Base-by-base conservation (phyloP, 2,113 vertebrate genomes). In the Cephalopterus ornatus region DNA sequence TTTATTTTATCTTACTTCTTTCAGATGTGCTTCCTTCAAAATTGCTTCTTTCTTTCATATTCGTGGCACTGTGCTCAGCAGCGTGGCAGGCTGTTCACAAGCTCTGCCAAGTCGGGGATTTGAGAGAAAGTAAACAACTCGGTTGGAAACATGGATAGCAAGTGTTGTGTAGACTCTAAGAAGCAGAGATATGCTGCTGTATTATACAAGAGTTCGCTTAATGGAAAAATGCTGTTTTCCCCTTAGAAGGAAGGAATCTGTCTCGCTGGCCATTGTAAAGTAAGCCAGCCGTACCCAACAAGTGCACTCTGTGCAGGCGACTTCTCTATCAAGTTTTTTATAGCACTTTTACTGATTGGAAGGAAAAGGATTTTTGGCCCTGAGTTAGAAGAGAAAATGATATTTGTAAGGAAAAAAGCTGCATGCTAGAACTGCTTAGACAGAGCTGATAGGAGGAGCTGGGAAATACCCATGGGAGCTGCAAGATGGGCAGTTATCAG, bases 91-190 rank as follows among this genome's bases (percentile, higher is more conserved):
- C 90, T 95, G 93, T 76, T 95, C 93, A 76, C 88, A 90, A 42
- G 83, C 92, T 72, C 88, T 95, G 95, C 93, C 95, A 97, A 93
- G 89, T 33, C 46, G 83, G 81, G 80, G 80, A 86, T 93, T 91
- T 95, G 91, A 93, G 92, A 84, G 91, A 92, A 91, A 94, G 90
- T 96, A 95, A 97, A 96, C 93, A 96, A 85, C 91, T 94, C 56
- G 0, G 68, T 59, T 94, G 95, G 95, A 94, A 96, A 94, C 79
- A 53, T 0, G 65, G 93, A 35, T 39, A 91, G 83, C 83, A 58
- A 87, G 93, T 5, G 11, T 46, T 81, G 73, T 39, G 12, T 42
- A 35, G 74, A 6, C 61, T 94, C 23, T 9, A 49, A 89, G 95
- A 47, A 91, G 83, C 61, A 85, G 92, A 96, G 95, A 93, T 62